Percentiles rank a stretch among this genome's conserved stretches.
phyloP scores from a whole-genome alignment of 2,113 vertebrate species.

The Turnix velox region DNA sequence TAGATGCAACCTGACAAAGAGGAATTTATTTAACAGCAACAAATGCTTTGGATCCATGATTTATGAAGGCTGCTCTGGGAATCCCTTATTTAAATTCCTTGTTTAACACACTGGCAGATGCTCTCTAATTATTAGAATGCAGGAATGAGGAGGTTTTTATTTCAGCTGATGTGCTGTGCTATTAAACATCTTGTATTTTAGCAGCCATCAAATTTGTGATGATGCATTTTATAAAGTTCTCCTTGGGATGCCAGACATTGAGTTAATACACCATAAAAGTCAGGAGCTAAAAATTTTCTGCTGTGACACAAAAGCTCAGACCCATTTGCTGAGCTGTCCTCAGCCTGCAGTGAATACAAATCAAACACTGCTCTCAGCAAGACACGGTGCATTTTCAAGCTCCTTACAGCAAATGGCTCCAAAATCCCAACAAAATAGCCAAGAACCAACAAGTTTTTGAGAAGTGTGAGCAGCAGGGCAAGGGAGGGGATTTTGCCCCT shows the following conservation, averaged over 20 bases:
- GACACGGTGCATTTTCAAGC: not conserved
- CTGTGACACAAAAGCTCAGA: not conserved
- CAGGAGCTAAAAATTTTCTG: not conserved
- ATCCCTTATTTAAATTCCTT: slow-evolving; percentile 9
- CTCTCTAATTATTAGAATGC: slow-evolving; percentile 24
- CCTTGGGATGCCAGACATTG: not conserved
- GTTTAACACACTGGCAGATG: not conserved
- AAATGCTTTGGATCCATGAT: not conserved
- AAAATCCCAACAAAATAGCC: not conserved
- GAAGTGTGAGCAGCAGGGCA: no score
- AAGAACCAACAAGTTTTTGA: not conserved
- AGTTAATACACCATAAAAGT: not conserved
- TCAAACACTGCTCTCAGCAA: not conserved
- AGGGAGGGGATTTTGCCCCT: no score
- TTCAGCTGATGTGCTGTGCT: not conserved
- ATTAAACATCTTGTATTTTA: not conserved
- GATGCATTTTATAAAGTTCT: slow-evolving; percentile 4
- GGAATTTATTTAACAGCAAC: slow-evolving; percentile 1
- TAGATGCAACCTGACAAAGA: not conserved
- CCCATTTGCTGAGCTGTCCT: not conserved
- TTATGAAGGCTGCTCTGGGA: not conserved
- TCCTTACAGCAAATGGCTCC: not conserved
- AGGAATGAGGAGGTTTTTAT: not conserved
- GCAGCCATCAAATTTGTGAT: not conserved
- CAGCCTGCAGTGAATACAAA: not conserved